Evolutionary conservation across 2,797 vertebrate genomes (phyloP).

Genomic region (Holocentrus rufus): DNA sequence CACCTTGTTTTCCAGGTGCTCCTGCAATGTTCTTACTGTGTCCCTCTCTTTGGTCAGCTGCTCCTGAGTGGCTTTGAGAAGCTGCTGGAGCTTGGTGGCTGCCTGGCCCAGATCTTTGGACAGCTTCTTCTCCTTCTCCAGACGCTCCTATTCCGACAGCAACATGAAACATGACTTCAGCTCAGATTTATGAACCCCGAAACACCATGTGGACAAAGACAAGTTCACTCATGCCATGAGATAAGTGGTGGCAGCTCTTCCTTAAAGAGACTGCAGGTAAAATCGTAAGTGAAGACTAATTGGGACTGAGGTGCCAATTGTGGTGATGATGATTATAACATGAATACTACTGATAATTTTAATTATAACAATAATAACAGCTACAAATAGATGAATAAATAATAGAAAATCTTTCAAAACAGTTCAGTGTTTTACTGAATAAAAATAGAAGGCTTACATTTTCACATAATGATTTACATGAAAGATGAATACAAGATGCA

Average conservation of each 20-base stretch:
- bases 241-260: neutral
- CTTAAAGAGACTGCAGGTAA: neutral
- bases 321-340: too few species aligned
- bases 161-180: conserved; percentile 4
- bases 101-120: conserved; percentile 91
- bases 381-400: too few species aligned
- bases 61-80: conserved; percentile 89
- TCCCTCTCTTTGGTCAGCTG: conserved; percentile 91
- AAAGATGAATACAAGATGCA: too few species aligned
- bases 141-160: conserved; percentile 83
- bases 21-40: conserved; percentile 85
- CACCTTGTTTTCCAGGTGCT: conserved; percentile 85
- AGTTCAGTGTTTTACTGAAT: too few species aligned
- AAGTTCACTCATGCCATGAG: neutral
- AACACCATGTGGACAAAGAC: neutral
- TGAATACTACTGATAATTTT: too few species aligned
- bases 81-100: conserved; percentile 91
- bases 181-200: neutral
- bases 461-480: too few species aligned
- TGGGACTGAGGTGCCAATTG: too few species aligned
- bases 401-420: too few species aligned
- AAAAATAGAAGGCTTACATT: too few species aligned
- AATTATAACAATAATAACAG: too few species aligned
- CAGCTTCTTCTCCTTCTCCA: conserved; percentile 94
- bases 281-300: too few species aligned